Evolutionary conservation across 2,888 invertebrate genomes (phyloP), one percentile per base, ranked within the genome.

Genomic region (Drosophila silvestris): DNA sequence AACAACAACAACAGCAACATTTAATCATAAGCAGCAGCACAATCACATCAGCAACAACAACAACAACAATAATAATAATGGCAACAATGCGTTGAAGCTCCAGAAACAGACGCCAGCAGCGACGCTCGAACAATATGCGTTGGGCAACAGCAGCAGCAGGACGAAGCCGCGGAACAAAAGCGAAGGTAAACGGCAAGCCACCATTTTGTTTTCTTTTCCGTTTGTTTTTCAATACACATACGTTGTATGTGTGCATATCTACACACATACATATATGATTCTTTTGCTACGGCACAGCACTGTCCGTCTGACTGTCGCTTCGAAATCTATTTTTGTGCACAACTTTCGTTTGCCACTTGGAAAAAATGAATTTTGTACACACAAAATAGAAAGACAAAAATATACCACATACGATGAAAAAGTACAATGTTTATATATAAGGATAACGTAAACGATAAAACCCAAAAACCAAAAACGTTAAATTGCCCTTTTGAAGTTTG

Each of bases 161-260:
- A 81, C 81, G 28, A 78, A 78, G 71, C 78, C 80, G 69, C 90
- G 90, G 52, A 89, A 83, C 74, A 91, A 90, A 77, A 91, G 85
- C 69, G 91, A 91, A 83, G 91, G 91, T 91, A 79, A 70, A 72
- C 54, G 91, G 91, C 90, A 78, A 65, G 75, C 56, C 30, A 64
- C 77, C 74, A 83, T 75, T 66, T 71, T 79, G 39, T 58, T 58
- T 44, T 74, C 50, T 50, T 16, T 28, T 47, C 9, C 7, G 7
- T 57, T 65, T 33, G 37, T 47, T 47, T 60, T 62, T 51, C 16
- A 50, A 51, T 58, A 52, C 39, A 39, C 41, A 19, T 47, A n/a
- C 47, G 14, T 47, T 30, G 58, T 62, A 35, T 44, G n/a, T 47
- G 22, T n/a, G 30, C n/a, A 58, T 41, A 28, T 39, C 28, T 30